Evolutionary conservation across 2,797 vertebrate genomes (phyloP).

Genomic region (Trachurus trachurus): DNA sequence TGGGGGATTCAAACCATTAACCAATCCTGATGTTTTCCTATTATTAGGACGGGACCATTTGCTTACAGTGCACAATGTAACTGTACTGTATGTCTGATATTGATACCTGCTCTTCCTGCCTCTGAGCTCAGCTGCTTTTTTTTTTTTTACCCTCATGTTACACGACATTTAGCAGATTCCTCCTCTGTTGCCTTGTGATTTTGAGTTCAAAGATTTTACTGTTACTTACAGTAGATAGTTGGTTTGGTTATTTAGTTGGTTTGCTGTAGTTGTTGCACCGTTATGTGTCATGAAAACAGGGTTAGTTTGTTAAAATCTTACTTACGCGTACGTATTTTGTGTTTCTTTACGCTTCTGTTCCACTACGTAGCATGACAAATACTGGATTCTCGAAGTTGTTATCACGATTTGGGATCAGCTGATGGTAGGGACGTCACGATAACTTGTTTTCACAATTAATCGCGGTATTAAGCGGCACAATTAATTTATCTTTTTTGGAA

Average conservation of each 20-base stretch:
- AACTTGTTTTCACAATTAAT: no score
- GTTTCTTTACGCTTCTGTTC: not conserved
- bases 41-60: constrained; percentile 45
- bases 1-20: constrained; percentile 63
- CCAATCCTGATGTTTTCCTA: constrained; percentile 49
- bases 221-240: not conserved
- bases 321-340: not conserved
- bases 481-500: no score
- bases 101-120: constrained; percentile 10
- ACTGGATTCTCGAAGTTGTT: no score
- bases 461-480: no score
- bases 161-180: not conserved
- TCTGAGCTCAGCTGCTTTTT: constrained; percentile 26
- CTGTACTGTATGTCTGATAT: constrained; percentile 18
- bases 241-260: no score
- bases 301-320: not conserved
- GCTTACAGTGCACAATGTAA: constrained; percentile 42
- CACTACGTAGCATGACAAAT: no score
- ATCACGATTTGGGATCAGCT: no score
- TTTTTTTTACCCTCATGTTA: not conserved
- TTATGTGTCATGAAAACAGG: not conserved
- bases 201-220: not conserved
- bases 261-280: constrained; percentile 3
- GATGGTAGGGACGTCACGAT: no score
- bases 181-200: not conserved